Base-by-base conservation (phyloP, 2,797 vertebrate species). In the Apogon talboti region DNA sequence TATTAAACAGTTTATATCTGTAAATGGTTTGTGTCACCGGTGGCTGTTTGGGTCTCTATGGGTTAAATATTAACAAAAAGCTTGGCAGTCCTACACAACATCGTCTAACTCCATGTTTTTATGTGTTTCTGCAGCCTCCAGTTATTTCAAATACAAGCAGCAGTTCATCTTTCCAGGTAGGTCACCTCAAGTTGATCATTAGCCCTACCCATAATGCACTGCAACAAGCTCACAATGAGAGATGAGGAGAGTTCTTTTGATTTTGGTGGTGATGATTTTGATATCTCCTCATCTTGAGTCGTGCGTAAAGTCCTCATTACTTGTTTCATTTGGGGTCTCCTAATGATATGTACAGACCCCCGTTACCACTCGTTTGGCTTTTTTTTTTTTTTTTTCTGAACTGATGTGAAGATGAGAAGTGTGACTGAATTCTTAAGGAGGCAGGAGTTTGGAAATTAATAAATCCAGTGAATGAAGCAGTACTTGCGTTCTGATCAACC, bases 121-220 rank as follows among this genome's bases (percentile, higher is more conserved):
- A 40, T 84, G 62, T 89, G 63, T 86, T 58, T 92, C 83, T 28
- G 71, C 89, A 99, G 98, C 96, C 33, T 96, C 98, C 86, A 97
- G 98, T 91, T 98, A 98, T 88, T 99, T 98, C 93, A 98, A 98
- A 87, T 99, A 97, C 93, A 99, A 99, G 87, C 98, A 98, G 73
- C 97, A 99, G 91, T 99, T 99, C 93, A 98, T 99, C 90, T 99
- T 99, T 85, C 98, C 98, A 85, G 98, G 98, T 98, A 82, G 93
- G 95, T 81, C 24, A 28, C 28, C 69, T 24, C 45, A 0, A 40
- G 82, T 71, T 77, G 50, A 79, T 78, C 65, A 78, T 87, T 88
- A 90, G 56, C 18, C 49, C 61, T 79, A 70, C 83, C 86, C 71
- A 80, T 63, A 86, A 82, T 84, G 66, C 86, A 82, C 33, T 24